Evolutionary conservation across 2,797 vertebrate genomes (phyloP), one percentile per base, ranked within the genome.

Genomic region (Siniperca undulata): DNA sequence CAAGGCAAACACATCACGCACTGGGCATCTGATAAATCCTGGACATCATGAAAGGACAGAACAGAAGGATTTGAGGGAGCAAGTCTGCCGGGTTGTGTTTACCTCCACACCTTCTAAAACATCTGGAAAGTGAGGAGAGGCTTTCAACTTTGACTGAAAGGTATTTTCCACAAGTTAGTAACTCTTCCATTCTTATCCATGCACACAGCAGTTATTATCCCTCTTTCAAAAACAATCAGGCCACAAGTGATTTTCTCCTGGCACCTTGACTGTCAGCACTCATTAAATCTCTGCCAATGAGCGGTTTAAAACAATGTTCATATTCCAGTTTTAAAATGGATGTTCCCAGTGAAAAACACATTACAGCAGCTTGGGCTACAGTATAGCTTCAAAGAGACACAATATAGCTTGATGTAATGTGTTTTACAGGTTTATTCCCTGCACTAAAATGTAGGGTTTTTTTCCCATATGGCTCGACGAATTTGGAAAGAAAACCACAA

Each of bases 401-500:
- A 59, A 36, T 86, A 68, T 73, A 85, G 83, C 65, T 70, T 19
- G 40, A 78, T 82, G 77, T 93, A 89, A 94, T 93, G 86, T 50
- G 22, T 94, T 95, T 93, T 84, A 91, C 91, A 94, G 92, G 62
- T 90, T 80, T 58, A 52, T 82, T 89, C 83, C 60, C 78, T 72
- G 76, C 67, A 69, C 66, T 77, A 30, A 78, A 74, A 78, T 77
- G 44, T 46, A 30, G n/a, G 1, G 69, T 81, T 79, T 81, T 85
- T 76, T 52, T 7, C 38, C 77, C 85, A 93, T 86, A 92, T 80
- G 91, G 78, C 62, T 86, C 50, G 22, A 73, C 73, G 87, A 67
- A 90, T 92, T 93, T 91, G 84, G 92, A 91, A 88, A 85, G 74
- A 91, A 93, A 94, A 84, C 85, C 90, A 92, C 92, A 94, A 94